Base-by-base conservation (phyloP, 2,888 invertebrate species). In the Cantharis nigra region DNA sequence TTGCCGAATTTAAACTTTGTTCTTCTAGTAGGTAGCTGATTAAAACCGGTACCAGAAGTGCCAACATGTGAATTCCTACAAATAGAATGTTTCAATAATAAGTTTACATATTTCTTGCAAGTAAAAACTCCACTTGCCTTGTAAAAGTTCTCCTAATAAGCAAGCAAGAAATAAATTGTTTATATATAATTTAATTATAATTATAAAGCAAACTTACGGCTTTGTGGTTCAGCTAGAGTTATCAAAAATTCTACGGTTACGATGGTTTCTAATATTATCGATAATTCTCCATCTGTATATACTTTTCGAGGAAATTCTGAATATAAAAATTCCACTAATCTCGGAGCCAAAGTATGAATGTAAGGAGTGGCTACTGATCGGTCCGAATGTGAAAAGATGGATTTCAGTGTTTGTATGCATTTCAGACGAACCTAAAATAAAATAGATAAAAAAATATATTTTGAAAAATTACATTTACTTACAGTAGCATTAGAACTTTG, bases 1-100 rank as follows among this genome's bases (percentile, higher is more conserved):
- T 91, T 33, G 91, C 89, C 64, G 90, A 89, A 81, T 90, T 90
- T 63, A 93, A 85, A 82, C 92, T 92, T 69, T 91, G 89, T 11
- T 92, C 92, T 80, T 95, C 94, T 76, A 95, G 90, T 76, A 98
- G 89, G 86, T 95, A 96, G 83, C 95, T 95, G 71, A 98, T 95
- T 82, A 98, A 91, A 78, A 97, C 94, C 65, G 98, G 98, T 78
- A 98, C 96, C 78, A 98, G 90, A 65, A 98, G 90, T 81, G 95
- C 94, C 73, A 98, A 89, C 92, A 99, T 93, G 87, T 97, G 95
- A 82, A 96, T 93, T 85, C 97, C 98, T 98, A 89, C 5, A 85
- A 87, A 83, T 78, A 82, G 76, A 80, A 76, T 79, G 79, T 77
- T 69, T 14, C 23, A 23, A 23, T n/a, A 11, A 74, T 23, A 69